Evolutionary conservation across 2,797 vertebrate species (phyloP).

Genomic region (Triplophysa yarkandensis): DNA sequence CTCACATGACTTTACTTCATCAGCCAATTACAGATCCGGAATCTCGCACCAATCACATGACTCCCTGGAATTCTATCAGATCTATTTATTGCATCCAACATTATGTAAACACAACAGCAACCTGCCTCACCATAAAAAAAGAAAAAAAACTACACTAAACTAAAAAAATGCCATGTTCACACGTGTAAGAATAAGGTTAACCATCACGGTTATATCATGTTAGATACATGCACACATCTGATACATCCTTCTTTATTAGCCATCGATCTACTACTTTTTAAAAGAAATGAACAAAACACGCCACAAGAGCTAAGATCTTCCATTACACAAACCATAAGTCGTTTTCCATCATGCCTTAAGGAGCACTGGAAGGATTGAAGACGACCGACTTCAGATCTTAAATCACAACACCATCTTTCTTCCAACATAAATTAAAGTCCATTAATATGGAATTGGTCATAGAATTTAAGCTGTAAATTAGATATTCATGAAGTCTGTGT

Average conservation of each 20-base stretch:
- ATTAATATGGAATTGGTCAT: not conserved
- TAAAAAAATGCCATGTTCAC: not conserved
- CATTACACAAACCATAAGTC: not conserved
- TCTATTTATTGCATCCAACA: conserved; percentile 51
- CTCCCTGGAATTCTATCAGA: conserved; percentile 44
- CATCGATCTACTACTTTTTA: not conserved
- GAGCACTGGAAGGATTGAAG: not conserved
- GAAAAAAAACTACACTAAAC: too few species aligned
- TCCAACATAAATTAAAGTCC: not conserved
- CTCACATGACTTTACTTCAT: conserved; percentile 75
- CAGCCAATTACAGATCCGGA: conserved; percentile 60
- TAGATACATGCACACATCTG: not conserved
- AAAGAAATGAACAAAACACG: not conserved
- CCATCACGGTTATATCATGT: not conserved
- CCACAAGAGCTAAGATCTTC: not conserved
- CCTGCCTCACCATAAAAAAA: not conserved
- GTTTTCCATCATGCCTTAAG: not conserved
- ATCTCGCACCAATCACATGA: conserved; percentile 70
- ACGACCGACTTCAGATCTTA: not conserved
- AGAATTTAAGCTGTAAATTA: not conserved
- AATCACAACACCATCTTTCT: not conserved
- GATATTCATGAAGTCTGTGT: not conserved
- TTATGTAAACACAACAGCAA: conserved; percentile 16
- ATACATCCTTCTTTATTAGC: not conserved
- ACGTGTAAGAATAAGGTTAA: not conserved